Evolutionary conservation across 2,113 vertebrate genomes (phyloP), one percentile per base, ranked within the genome.

Genomic region (Fregata magnificens): DNA sequence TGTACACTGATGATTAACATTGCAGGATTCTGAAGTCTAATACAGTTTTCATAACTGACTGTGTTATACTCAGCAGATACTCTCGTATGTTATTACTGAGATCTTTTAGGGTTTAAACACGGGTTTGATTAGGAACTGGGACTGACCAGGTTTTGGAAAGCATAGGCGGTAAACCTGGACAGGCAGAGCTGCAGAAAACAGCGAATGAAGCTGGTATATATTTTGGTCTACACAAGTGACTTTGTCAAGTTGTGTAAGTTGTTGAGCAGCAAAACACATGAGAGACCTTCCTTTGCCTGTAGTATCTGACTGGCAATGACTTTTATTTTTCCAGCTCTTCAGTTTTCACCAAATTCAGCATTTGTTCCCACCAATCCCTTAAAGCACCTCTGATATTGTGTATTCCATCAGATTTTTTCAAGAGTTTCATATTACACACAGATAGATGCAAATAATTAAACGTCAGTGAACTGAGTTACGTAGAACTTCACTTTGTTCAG

Each of bases 181-280:
- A 83, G 29, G 26, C 24, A 77, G 26, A 44, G 14, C 25, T 79
- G 19, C 61, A 93, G 58, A 36, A 55, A 88, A 65, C 22, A 63
- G 42, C 0, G 0, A 52, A 69, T 34, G 13, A 71, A 80, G 12
- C 16, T 34, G 58, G 22, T 29, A 29, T 9, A 10, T 58, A 44
- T 52, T 70, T 40, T 82, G 25, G 21, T 53, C 28, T 10, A 70
- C 5, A 4, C 9, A 74, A 82, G 18, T 32, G 66, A 92, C 16
- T n/a, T n/a, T n/a, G n/a, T n/a, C n/a, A n/a, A n/a, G n/a, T n/a
- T 81, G 18, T 1, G 0, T 6, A 87, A 88, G 6, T 38, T 87
- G 31, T 5, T n/a, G 26, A 88, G 24, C 44, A 88, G 25, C 21
- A 82, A 63, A 79, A 47, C 34, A 79, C 11, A 34, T 0, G 0